These are phyloP conservation scores for Coptotermes formosanus DNA, from an alignment of 1,140 invertebrate species.

Conservation along the genomic window DNA sequence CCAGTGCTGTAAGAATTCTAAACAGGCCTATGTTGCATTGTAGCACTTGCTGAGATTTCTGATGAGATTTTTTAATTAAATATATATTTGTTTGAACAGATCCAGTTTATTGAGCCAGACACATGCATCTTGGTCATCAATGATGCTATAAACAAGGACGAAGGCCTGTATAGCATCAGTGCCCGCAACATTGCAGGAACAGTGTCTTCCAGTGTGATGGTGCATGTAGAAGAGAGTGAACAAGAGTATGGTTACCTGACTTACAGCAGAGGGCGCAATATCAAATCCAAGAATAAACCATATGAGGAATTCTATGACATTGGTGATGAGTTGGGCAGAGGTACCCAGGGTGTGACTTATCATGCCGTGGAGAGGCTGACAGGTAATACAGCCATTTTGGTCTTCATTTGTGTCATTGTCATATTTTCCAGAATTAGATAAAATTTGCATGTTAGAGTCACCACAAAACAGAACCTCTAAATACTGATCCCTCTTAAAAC, in stretches of 20 bases:
- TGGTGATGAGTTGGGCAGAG: constrained; percentile 90
- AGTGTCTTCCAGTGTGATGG: constrained; percentile 83
- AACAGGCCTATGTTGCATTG: too few species aligned
- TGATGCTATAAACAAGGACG: constrained; percentile 85
- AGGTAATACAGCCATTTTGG: background rate
- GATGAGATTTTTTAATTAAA: background rate
- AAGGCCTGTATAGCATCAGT: constrained; percentile 90
- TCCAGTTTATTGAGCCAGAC: constrained; percentile 81
- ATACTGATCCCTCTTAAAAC: too few species aligned
- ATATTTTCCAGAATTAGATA: too few species aligned
- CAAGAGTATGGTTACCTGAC: constrained; percentile 48
- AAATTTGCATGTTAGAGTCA: too few species aligned
- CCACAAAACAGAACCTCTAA: too few species aligned
- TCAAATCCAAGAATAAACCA: constrained; percentile 63
- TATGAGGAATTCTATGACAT: constrained; percentile 87
- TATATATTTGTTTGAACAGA: constrained; percentile 50
- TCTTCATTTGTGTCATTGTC: background rate
- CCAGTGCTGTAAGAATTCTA: too few species aligned
- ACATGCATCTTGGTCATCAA: constrained; percentile 77
- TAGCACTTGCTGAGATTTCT: background rate
- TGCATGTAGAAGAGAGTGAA: constrained; percentile 88
- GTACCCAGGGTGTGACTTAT: constrained; percentile 85
- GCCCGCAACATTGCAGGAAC: constrained; percentile 91
- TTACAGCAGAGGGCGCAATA: constrained; percentile 60
- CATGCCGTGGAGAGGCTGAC: constrained; percentile 76